Conservation (phyloP, 35 echinoderm and acorn worm species). For the Apostichopus japonicus region DNA sequence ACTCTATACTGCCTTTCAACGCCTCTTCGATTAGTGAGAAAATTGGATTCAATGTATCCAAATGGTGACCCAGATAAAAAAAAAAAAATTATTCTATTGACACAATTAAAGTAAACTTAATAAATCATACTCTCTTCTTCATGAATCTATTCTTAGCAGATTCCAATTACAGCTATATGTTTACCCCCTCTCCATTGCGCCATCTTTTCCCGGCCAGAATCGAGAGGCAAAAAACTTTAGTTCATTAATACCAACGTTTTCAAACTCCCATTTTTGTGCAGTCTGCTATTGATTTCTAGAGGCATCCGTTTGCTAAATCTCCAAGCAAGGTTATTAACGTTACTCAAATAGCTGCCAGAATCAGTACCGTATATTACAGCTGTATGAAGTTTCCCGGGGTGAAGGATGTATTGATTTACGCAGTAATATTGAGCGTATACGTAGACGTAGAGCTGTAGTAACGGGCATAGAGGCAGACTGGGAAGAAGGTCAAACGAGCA, state of each 20-base stretch:
- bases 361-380: background rate
- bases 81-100: too few species aligned
- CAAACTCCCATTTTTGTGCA: background rate
- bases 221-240: too few species aligned
- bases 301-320: background rate
- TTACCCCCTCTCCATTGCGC: background rate
- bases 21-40: too few species aligned
- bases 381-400: background rate
- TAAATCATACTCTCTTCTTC: background rate
- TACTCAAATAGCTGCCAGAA: background rate
- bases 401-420: background rate
- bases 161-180: background rate
- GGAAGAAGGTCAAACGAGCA: background rate
- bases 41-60: too few species aligned
- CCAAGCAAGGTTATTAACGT: background rate
- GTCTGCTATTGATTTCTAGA: background rate
- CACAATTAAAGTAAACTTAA: too few species aligned
- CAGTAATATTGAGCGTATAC: background rate
- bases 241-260: background rate
- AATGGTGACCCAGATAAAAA: too few species aligned
- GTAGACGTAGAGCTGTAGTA: background rate
- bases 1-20: too few species aligned
- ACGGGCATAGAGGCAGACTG: background rate
- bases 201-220: too few species aligned
- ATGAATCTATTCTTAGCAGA: background rate